Conservation (phyloP, 2,797 vertebrate species). For the Scolopax rusticola region DNA sequence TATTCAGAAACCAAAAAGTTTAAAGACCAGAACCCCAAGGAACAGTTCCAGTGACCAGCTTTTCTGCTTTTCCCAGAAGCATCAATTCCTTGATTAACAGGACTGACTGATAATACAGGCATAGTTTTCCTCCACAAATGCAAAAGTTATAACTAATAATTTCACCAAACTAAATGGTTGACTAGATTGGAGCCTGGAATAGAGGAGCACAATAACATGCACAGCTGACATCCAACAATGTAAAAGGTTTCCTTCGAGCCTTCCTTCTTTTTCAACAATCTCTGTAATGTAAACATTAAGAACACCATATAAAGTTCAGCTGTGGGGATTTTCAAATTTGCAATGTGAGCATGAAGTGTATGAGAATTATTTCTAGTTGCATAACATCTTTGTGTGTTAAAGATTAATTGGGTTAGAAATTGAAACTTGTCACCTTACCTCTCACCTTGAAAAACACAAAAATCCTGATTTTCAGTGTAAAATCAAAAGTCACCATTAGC, state of each 20-base stretch:
- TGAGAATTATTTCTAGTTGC: background rate
- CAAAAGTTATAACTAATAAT: background rate
- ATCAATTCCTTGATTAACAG: background rate
- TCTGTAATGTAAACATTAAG: background rate
- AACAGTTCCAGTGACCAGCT: background rate
- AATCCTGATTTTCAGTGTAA: background rate
- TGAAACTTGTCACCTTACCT: background rate
- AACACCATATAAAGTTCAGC: background rate
- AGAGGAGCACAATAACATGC: background rate
- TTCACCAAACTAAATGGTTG: background rate
- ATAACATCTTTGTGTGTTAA: background rate
- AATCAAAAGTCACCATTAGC: background rate
- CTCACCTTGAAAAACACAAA: background rate
- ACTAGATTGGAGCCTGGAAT: background rate
- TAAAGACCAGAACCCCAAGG: background rate
- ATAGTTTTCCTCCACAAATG: background rate
- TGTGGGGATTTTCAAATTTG: slow-evolving; percentile 5
- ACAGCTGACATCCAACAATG: background rate
- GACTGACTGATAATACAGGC: background rate
- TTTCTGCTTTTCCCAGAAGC: background rate
- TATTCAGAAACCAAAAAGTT: background rate
- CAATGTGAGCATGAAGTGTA: background rate
- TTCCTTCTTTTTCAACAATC: background rate
- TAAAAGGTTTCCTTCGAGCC: background rate
- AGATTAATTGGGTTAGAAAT: background rate